phyloP scores from a whole-genome alignment of 2,797 vertebrate genomes.

The Propithecus deckenii region DNA sequence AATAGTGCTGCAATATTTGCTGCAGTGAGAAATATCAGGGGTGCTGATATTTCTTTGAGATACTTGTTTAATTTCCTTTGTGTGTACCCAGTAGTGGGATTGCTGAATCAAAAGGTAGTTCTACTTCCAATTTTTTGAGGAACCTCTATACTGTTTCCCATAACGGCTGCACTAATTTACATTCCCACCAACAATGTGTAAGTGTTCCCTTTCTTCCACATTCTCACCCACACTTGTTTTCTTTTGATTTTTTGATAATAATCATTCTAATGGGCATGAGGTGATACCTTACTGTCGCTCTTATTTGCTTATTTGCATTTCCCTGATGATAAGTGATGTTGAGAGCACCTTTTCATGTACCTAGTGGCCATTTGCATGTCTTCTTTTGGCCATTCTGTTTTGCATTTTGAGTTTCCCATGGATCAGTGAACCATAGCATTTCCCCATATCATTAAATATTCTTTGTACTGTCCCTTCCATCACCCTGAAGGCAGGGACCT shows the following conservation, averaged over 20 bases:
- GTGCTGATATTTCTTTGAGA: background rate
- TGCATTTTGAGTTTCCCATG: background rate
- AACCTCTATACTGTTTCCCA: background rate
- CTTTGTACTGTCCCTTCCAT: background rate
- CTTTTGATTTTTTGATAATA: background rate
- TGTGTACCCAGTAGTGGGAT: background rate
- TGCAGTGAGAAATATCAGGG: too few relatives aligned
- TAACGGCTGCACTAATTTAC: background rate
- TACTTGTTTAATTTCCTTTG: slow-evolving; percentile 6
- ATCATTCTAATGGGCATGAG: background rate
- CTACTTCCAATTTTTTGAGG: background rate
- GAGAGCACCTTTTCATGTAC: background rate
- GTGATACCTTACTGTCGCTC: background rate
- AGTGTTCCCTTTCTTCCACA: background rate
- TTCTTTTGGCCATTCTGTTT: background rate
- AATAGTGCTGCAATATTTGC: background rate
- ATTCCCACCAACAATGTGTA: background rate
- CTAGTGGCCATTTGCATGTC: background rate
- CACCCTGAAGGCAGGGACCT: background rate
- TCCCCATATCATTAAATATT: background rate
- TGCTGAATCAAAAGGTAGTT: background rate
- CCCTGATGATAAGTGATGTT: background rate
- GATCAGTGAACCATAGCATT: background rate
- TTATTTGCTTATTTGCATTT: background rate
- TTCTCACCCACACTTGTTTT: background rate